Evolutionary conservation across 2,113 vertebrate species (phyloP), one percentile per base, ranked within the genome.

Genomic region (Cromileptes altivelis): DNA sequence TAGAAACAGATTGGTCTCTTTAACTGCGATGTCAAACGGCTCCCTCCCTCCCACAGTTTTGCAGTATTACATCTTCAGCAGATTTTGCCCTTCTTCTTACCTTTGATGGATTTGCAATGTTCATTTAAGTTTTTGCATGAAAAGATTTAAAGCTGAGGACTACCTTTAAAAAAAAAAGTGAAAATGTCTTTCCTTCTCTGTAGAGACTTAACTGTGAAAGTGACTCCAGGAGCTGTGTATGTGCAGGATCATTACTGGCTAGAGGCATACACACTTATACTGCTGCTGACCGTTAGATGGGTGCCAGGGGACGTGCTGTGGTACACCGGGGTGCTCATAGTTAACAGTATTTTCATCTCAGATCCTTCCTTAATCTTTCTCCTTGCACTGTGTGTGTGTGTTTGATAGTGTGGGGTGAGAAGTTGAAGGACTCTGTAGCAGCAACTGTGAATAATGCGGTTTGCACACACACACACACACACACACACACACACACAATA

Each of bases 341-440:
- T 53, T 80, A 72, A 64, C 60, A 61, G 52, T 53, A 71, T 53
- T 52, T 86, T 55, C 6, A 52, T 80, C 64, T 67, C 60, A 73
- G 68, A 78, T 50, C 17, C 6, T 27, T 40, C 58, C 45, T 64
- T 71, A 53, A 75, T 88, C 60, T 75, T 27, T 82, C 25, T 82
- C 25, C 64, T 56, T 80, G 23, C 17, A 49, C 53, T 55, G 57
- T 70, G 64, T 45, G 1, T 78, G 58, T 57, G 23, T 18, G 56
- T 80, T 84, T 85, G 78, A 81, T 50, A 37, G 60, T 77, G 72
- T 75, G 14, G 3, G 69, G 33, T 78, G 64, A 73, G 75, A 40
- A 80, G 81, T 80, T 84, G 77, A 87, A 91, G 88, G 89, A 90
- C 71, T 78, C 60, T 70, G 55, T 21, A 61, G 53, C 19, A 61